Percentiles rank a stretch among this genome's conserved stretches.
Evolutionary conservation across 2,797 vertebrate genomes (phyloP).

Genomic region (Mus spretus): DNA sequence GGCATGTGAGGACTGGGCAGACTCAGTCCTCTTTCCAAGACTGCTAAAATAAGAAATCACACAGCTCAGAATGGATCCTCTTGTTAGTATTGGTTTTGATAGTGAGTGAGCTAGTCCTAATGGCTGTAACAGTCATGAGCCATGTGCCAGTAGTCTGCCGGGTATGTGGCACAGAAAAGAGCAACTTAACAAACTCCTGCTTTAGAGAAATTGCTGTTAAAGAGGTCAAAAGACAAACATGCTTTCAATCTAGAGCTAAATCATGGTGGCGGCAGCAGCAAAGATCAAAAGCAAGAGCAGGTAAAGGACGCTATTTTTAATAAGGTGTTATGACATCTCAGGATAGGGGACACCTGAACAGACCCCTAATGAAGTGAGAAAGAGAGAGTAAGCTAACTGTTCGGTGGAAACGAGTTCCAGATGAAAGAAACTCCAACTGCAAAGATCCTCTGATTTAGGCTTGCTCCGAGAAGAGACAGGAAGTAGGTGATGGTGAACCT

Average conservation of each 20-base stretch:
- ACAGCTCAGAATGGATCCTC: background rate
- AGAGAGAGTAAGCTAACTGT: background rate
- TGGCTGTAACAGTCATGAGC: background rate
- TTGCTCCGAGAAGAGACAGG: background rate
- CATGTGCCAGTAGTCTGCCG: background rate
- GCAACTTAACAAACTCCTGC: background rate
- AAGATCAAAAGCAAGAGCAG: background rate
- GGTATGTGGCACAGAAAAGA: background rate
- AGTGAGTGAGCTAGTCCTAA: slow-evolving; percentile 15
- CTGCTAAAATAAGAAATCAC: slow-evolving; percentile 9
- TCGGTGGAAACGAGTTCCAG: background rate
- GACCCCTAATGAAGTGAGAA: background rate
- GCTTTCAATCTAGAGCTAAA: background rate
- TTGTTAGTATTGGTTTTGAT: slow-evolving; percentile 20
- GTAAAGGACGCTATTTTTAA: background rate
- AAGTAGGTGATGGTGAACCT: background rate
- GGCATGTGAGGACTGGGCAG: background rate
- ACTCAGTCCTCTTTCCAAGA: background rate
- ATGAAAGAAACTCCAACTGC: background rate
- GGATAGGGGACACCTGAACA: background rate
- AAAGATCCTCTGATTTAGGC: background rate
- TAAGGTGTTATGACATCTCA: background rate
- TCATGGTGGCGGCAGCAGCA: background rate
- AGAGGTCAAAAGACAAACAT: slow-evolving; percentile 17
- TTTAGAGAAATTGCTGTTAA: background rate